Base-by-base conservation (phyloP, 2,888 invertebrate species). In the Noctua comes region DNA sequence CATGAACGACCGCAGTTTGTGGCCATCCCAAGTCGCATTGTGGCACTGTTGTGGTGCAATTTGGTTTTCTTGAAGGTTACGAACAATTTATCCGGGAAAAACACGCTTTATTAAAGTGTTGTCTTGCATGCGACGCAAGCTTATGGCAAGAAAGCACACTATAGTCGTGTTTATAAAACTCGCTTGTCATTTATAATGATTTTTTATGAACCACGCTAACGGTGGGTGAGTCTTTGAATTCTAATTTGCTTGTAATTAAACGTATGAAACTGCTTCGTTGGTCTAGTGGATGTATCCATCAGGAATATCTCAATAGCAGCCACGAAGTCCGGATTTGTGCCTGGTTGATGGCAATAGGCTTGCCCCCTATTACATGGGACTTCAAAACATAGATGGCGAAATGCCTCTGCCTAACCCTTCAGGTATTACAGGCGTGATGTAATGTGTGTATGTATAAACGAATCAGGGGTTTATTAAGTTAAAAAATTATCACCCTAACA, bases 221-320 rank as follows among this genome's bases (percentile, higher is more conserved):
- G 48, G 57, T 77, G 31, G 31, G 76, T 46, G 68, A 46, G 48
- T 43, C 40, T 48, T 76, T 80, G 64, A 82, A 62, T 82, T 27
- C 27, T 46, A 36, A 57, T 82, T 75, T 62, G 54, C 36, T 40
- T 43, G 18, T 54, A 62, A 27, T 48, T 64, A 43, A 77, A 27
- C 24, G 13, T 62, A 8, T 31, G 21, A 31, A 51, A 51, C 7
- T 51, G 51, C 51, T 21, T 51, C 51, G 21, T 51, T 51, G 7
- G 51, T 51, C 51, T 51, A 10, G 51, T 51, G 21, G 1, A 24
- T 51, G 21, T 24, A 8, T 51, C 51, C 51, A 51, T 24, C 51
- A 51, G 2, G 51, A 51, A 24, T 51, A 8, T 10, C 10, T 51
- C 24, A 51, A 24, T 51, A 24, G 24, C 51, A 51, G 51, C 51